Evolutionary conservation across 2,113 vertebrate genomes (phyloP).

Genomic region (Todiramphus chloris): DNA sequence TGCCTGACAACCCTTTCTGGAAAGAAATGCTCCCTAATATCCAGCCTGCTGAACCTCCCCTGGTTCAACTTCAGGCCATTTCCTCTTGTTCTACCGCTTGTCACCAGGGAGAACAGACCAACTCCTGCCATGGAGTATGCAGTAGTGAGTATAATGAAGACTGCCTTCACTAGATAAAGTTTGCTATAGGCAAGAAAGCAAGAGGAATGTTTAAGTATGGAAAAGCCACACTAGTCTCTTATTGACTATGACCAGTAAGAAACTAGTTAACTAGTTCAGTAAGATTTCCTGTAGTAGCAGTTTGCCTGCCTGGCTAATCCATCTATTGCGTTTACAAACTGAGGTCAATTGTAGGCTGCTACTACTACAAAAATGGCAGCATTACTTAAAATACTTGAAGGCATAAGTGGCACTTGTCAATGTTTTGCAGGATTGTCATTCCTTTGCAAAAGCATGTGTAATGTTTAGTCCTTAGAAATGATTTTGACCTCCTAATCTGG

Average conservation of each 20-base stretch:
- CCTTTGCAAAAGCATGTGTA: not conserved
- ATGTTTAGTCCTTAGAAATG: not conserved
- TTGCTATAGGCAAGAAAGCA: not conserved
- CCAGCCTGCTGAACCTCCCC: not conserved
- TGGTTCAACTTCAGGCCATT: no score
- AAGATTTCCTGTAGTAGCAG: not conserved
- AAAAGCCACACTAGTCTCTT: not conserved
- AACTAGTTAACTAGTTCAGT: not conserved
- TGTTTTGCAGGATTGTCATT: not conserved
- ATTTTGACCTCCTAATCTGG: not conserved
- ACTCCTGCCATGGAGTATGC: not conserved
- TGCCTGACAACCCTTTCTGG: no score
- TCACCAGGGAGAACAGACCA: no score
- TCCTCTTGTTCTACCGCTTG: no score
- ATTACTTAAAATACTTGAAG: not conserved
- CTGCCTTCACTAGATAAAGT: not conserved
- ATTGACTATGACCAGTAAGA: not conserved
- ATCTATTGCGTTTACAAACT: not conserved
- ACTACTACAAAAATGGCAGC: not conserved
- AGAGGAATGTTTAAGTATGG: not conserved
- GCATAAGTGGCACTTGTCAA: not conserved
- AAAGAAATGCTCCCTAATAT: no score
- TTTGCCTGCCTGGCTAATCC: not conserved
- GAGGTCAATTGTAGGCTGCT: not conserved
- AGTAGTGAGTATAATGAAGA: not conserved